Evolutionary conservation across 2,113 vertebrate genomes (phyloP).

Genomic region (Dolichallabes microphthalmus): DNA sequence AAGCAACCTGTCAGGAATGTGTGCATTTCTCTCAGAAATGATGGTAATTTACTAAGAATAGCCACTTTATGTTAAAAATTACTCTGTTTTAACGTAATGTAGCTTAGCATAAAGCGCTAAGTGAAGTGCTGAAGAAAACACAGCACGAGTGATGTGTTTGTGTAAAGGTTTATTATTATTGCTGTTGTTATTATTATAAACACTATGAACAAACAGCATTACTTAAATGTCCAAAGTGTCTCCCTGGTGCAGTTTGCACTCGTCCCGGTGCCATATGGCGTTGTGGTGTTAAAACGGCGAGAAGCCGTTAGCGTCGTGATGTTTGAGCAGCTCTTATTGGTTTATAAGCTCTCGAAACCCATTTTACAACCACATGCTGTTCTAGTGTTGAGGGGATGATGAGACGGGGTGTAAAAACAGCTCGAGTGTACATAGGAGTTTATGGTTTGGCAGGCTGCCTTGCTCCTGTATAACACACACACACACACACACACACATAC

Average conservation of each 20-base stretch:
- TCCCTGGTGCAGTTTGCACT: not conserved
- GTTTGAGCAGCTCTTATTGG: conserved; percentile 29
- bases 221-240: conserved; percentile 9
- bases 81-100: not conserved
- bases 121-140: not conserved
- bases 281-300: not conserved
- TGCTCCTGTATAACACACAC: not conserved
- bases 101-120: not conserved
- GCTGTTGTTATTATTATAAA: not conserved
- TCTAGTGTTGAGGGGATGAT: not conserved
- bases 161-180: not conserved
- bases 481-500: conserved; percentile 4
- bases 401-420: conserved; percentile 23
- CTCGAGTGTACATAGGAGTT: conserved; percentile 9
- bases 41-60: not conserved
- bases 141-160: not conserved
- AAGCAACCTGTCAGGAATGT: not conserved
- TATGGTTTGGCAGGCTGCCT: conserved; percentile 10
- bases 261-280: conserved; percentile 30
- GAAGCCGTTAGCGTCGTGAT: conserved; percentile 17
- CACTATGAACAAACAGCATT: conserved; percentile 1
- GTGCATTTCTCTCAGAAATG: not conserved
- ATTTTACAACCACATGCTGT: conserved; percentile 33
- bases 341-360: conserved; percentile 30
- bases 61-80: not conserved